phyloP scores from a whole-genome alignment of 2,888 invertebrate genomes.

The Noctua comes region DNA sequence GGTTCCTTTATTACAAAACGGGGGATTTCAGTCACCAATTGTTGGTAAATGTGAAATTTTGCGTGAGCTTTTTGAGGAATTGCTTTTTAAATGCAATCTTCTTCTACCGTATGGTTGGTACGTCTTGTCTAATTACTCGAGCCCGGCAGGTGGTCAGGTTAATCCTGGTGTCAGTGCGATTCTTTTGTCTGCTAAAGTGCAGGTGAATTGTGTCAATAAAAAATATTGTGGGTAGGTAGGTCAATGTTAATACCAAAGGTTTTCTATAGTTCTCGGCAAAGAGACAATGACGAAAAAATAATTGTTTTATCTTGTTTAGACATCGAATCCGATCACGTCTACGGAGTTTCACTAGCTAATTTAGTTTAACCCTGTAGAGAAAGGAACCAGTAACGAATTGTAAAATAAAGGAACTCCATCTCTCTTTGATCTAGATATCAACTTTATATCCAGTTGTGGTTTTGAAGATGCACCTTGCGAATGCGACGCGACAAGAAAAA shows the following conservation, averaged over 20 bases:
- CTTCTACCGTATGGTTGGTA: neutral
- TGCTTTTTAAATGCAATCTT: neutral
- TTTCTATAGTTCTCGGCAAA: too few relatives aligned
- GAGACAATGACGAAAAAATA: too few relatives aligned
- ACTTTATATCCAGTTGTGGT: neutral
- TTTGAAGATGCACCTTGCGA: neutral
- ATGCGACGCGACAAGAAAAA: neutral
- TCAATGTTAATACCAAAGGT: too few relatives aligned
- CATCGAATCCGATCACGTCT: neutral
- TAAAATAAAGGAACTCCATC: neutral
- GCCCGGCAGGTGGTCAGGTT: too few relatives aligned
- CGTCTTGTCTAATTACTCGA: neutral
- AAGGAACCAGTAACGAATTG: too few relatives aligned
- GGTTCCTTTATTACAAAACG: constrained; percentile 14
- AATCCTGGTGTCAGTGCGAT: too few relatives aligned
- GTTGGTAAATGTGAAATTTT: neutral
- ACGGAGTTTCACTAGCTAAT: too few relatives aligned
- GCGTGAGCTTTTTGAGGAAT: neutral
- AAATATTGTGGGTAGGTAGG: too few relatives aligned
- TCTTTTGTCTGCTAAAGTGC: too few relatives aligned
- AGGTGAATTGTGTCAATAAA: too few relatives aligned
- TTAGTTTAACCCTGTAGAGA: too few relatives aligned
- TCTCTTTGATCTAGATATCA: neutral
- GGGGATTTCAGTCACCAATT: neutral
- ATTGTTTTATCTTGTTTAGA: too few relatives aligned